These are phyloP conservation scores for Drosophila pseudoobscura DNA, from an alignment of 1,140 invertebrate genomes.

Conservation along the genomic window DNA sequence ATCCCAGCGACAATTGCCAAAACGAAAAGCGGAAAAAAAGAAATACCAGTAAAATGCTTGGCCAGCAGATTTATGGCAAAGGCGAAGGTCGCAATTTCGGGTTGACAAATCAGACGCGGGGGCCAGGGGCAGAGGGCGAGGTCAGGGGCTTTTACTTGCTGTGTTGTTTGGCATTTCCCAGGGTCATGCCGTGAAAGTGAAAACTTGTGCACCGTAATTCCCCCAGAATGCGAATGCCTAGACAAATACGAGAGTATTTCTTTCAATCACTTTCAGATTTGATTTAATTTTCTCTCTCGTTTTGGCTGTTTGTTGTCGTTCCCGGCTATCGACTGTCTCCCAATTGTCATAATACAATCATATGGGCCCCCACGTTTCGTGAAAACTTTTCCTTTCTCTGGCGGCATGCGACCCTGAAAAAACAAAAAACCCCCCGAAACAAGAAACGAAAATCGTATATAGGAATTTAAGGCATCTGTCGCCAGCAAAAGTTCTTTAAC, in stretches of 20 bases:
- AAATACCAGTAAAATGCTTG: constrained; percentile 15
- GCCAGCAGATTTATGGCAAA: constrained; percentile 61
- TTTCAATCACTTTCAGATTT: constrained; percentile 13
- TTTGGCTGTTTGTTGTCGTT: constrained; percentile 23
- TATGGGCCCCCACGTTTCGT: constrained; percentile 27
- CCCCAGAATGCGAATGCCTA: no score
- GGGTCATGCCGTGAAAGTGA: constrained; percentile 60
- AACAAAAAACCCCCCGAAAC: background rate
- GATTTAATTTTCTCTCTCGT: constrained; percentile 3
- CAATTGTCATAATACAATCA: constrained; percentile 63
- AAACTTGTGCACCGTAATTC: constrained; percentile 28
- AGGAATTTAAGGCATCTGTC: constrained; percentile 16
- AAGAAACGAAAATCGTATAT: constrained; percentile 15
- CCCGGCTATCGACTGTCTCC: constrained; percentile 58
- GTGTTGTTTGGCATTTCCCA: constrained; percentile 48
- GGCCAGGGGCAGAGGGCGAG: background rate
- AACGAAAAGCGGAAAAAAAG: background rate
- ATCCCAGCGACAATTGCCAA: constrained; percentile 21
- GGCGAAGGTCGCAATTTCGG: constrained; percentile 63
- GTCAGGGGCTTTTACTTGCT: background rate
- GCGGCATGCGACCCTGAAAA: constrained; percentile 66
- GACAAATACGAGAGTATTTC: background rate
- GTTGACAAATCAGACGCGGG: constrained; percentile 41
- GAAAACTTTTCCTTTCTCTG: constrained; percentile 70
- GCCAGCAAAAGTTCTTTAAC: constrained; percentile 63